Evolutionary conservation across 1,140 invertebrate genomes (phyloP).

Genomic region (Meloidogyne chitwoodi): DNA sequence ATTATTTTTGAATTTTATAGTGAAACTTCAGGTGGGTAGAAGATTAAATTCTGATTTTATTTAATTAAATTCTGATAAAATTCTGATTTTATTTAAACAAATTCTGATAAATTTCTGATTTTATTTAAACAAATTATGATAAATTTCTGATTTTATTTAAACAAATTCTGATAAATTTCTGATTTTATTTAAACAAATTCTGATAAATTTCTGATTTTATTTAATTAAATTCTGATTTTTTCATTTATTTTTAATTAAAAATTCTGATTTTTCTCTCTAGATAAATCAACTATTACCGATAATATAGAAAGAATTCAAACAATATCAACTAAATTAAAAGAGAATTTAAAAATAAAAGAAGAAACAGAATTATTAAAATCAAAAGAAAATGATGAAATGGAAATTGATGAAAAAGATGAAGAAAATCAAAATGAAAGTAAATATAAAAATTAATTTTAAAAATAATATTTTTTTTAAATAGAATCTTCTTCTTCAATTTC

Average conservation of each 20-base stretch:
- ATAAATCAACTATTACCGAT: not conserved
- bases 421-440: too few species aligned
- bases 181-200: too few species aligned
- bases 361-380: not conserved
- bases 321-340: not conserved
- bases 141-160: too few species aligned
- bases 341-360: not conserved
- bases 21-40: not conserved
- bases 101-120: too few species aligned
- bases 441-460: not conserved
- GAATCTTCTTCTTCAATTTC: not conserved
- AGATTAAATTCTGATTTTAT: not conserved
- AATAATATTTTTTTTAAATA: not conserved
- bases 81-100: too few species aligned
- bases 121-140: too few species aligned
- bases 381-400: not conserved
- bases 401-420: not conserved
- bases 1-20: not conserved
- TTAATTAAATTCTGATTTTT: too few species aligned
- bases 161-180: too few species aligned
- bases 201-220: too few species aligned
- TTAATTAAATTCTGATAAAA: too few species aligned
- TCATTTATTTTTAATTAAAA: not conserved
- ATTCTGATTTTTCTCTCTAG: not conserved
- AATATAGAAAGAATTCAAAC: not conserved